Evolutionary conservation across 2,888 invertebrate species (phyloP).

Genomic region (Aproaerema taeniolella): DNA sequence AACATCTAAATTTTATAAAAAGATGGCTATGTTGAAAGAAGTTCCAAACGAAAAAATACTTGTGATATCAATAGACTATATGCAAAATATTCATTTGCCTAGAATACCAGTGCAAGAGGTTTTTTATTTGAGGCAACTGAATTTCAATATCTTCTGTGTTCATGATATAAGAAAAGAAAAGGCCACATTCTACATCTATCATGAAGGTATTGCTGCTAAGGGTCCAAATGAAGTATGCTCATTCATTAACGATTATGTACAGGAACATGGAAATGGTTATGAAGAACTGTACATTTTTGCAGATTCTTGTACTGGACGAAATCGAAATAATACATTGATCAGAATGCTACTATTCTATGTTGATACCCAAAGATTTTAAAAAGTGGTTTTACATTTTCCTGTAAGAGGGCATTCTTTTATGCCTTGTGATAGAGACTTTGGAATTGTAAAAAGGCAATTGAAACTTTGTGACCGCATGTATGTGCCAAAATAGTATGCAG

Average conservation of each 20-base stretch:
- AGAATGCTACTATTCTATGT: no score
- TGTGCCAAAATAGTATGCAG: no score
- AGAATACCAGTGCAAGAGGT: conserved; percentile 12
- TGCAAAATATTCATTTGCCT: conserved; percentile 11
- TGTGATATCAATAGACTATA: conserved; percentile 9
- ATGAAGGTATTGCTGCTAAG: conserved; percentile 8
- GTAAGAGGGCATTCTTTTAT: no score
- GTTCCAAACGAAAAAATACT: not conserved
- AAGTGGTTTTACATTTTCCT: no score
- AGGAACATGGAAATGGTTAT: no score
- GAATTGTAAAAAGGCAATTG: no score
- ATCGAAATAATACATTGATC: conserved; percentile 4
- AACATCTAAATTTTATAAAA: no score
- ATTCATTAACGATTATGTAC: conserved; percentile 1
- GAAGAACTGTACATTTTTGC: conserved; percentile 3
- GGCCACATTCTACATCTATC: conserved; percentile 8
- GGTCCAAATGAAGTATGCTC: no score
- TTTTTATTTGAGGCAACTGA: conserved; percentile 11
- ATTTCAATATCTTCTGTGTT: conserved; percentile 9
- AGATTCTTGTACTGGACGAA: conserved; percentile 5
- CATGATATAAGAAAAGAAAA: conserved; percentile 10
- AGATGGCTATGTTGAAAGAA: no score
- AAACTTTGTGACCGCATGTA: no score
- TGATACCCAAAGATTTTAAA: no score
- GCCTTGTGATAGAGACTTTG: no score